These are phyloP conservation scores for Tachycineta bicolor DNA, from an alignment of 2,113 vertebrate genomes.

Conservation along the genomic window DNA sequence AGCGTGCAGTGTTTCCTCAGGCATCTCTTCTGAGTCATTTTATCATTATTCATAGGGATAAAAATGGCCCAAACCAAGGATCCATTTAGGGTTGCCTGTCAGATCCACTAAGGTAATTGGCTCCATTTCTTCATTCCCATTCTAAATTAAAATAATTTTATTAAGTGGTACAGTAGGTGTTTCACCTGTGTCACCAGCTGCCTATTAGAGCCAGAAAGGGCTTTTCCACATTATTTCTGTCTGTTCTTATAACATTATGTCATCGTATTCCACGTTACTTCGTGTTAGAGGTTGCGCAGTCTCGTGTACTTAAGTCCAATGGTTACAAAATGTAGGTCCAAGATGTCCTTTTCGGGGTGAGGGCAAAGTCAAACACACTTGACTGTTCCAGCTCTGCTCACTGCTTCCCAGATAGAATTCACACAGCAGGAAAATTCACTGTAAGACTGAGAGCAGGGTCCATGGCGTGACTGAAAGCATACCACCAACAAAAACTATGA, in stretches of 20 bases:
- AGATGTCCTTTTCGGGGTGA: neutral
- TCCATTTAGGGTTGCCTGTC: conserved; percentile 59
- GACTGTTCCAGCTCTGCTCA: neutral
- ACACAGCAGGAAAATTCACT: neutral
- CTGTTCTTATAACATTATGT: conserved; percentile 52
- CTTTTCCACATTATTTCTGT: conserved; percentile 52
- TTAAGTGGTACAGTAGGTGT: conserved; percentile 60
- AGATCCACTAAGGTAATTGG: conserved; percentile 57
- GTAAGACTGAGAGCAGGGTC: neutral
- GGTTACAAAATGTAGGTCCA: conserved; percentile 7
- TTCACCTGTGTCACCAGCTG: conserved; percentile 57
- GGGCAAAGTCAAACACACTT: conserved; percentile 16
- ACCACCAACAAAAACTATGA: neutral
- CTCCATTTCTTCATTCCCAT: conserved; percentile 63
- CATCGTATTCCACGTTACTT: neutral
- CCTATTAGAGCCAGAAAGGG: conserved; percentile 64
- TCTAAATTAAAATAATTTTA: conserved; percentile 68
- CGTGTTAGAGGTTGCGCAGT: neutral
- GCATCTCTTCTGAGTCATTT: conserved; percentile 64
- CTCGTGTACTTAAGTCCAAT: neutral
- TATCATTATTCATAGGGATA: conserved; percentile 59
- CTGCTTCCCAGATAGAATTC: neutral
- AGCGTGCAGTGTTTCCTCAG: conserved; percentile 35
- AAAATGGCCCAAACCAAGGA: conserved; percentile 37
- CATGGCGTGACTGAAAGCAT: neutral